Percentiles rank a stretch among this genome's conserved stretches.
Evolutionary conservation across 2,888 invertebrate species (phyloP).

Genomic region (Oscheius sp.): DNA sequence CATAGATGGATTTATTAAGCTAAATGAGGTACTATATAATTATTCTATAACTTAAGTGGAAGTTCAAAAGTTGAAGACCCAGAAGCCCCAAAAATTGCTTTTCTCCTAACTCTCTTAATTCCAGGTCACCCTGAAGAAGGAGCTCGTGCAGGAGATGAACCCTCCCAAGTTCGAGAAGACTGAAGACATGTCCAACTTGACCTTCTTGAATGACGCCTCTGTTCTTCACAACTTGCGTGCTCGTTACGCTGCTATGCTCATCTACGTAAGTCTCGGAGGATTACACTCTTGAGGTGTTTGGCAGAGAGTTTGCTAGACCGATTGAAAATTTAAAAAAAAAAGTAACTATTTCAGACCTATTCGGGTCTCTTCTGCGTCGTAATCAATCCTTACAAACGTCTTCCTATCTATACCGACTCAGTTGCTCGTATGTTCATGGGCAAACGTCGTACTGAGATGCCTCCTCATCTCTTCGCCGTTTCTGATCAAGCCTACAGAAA

Average conservation of each 20-base stretch:
- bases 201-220: slow-evolving; percentile 98
- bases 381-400: slow-evolving; percentile 69
- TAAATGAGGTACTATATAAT: too few relatives aligned
- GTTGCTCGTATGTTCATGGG: slow-evolving; percentile 84
- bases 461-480: slow-evolving; percentile 99
- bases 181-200: slow-evolving; percentile 80
- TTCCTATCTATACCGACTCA: slow-evolving; percentile 69
- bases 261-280: slow-evolving; percentile 59
- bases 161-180: slow-evolving; percentile 98
- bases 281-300: neutral
- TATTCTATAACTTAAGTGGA: too few relatives aligned
- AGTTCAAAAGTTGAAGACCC: too few relatives aligned
- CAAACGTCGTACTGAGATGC: slow-evolving; percentile 98
- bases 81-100: too few relatives aligned
- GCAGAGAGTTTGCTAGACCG: neutral
- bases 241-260: slow-evolving; percentile 94
- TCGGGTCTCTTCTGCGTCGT: slow-evolving; percentile 70
- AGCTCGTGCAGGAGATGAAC: slow-evolving; percentile 91
- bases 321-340: neutral
- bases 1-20: too few relatives aligned
- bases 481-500: slow-evolving; percentile 83
- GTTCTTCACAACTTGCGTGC: slow-evolving; percentile 97
- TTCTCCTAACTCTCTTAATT: slow-evolving; percentile 74
- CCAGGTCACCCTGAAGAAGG: slow-evolving; percentile 84
- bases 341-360: slow-evolving; percentile 61